Evolutionary conservation across 2,888 invertebrate genomes (phyloP).

Genomic region (Tribolium freemani): DNA sequence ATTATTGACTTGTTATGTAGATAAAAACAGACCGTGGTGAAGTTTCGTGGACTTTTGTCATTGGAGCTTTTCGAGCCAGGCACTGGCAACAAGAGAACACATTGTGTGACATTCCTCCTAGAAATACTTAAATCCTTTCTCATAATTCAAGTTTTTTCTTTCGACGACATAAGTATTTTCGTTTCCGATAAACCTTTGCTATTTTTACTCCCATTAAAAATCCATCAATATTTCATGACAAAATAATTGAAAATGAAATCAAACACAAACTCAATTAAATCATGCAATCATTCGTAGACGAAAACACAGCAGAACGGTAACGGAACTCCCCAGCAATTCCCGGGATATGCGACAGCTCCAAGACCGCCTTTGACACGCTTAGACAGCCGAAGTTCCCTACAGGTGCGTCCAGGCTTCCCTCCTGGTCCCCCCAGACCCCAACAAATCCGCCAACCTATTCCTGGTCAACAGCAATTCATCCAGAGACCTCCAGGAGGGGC

Average conservation of each 20-base stretch:
- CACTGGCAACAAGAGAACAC: conserved; percentile 48
- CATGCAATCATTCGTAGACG: conserved; percentile 24
- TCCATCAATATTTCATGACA: conserved; percentile 24
- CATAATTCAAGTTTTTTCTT: conserved; percentile 45
- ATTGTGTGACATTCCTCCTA: conserved; percentile 48
- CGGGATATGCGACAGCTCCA: conserved; percentile 39
- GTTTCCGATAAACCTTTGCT: conserved; percentile 3
- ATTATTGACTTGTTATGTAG: conserved; percentile 42
- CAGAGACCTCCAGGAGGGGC: conserved; percentile 53
- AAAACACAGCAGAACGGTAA: conserved; percentile 44
- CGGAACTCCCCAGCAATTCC: conserved; percentile 43
- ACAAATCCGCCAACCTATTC: conserved; percentile 58
- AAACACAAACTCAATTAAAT: conserved; percentile 3
- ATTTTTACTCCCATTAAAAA: conserved; percentile 18
- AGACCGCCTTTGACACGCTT: conserved; percentile 65
- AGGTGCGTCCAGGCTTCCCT: conserved; percentile 59
- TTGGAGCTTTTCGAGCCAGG: conserved; percentile 54
- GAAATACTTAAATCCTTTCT: conserved; percentile 46
- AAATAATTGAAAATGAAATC: conserved; percentile 10
- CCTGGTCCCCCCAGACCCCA: conserved; percentile 53
- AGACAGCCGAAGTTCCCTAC: conserved; percentile 68
- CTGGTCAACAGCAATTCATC: conserved; percentile 58
- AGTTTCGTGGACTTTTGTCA: conserved; percentile 48
- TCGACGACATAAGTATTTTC: conserved; percentile 41
- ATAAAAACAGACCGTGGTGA: conserved; percentile 34